Evolutionary conservation across 2,113 vertebrate species (phyloP), one percentile per base, ranked within the genome.

Genomic region (Odocoileus virginianus): DNA sequence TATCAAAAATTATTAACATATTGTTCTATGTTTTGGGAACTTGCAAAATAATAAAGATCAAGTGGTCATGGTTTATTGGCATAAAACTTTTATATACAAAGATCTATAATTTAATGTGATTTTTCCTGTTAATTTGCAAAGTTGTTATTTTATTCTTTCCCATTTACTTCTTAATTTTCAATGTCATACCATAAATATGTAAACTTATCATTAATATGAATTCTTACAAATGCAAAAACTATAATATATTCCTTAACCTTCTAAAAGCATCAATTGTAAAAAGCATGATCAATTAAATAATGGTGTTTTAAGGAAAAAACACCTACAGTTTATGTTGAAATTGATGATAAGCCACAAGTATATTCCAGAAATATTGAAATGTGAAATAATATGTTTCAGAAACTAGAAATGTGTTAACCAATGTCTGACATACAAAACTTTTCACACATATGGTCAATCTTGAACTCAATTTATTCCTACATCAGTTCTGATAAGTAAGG

Each of bases 61-160:
- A 96, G 27, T 25, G 78, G 84, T 96, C 17, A 3, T 83, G 11
- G 36, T 43, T 45, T 86, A 83, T 57, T 0, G 8, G 36, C 30
- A 76, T 30, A 95, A 95, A 11, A 8, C 40, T 96, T 94, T 21
- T 71, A 43, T 40, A 85, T 17, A 23, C 14, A 89, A 95, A 96
- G 16, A 96, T 90, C 7, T 79, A 6, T 60, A 89, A 78, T 96
- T 97, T 96, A 88, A 57, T 84, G 6, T 47, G 10, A 92, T 1
- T 8, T 43, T 64, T 64, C 45, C 58, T 91, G 40, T 90, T 88
- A 52, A 71, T 96, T 94, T 95, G 11, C 15, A 97, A 98, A 87
- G 0, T 83, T 13, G 27, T 61, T 55, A 61, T 40, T 16, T 93
- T 54, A 57, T 84, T 88, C 17, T 94, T 91, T 52, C 9, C 4